Conservation (phyloP, 2,888 invertebrate species). For the Periphyllus acericola region DNA sequence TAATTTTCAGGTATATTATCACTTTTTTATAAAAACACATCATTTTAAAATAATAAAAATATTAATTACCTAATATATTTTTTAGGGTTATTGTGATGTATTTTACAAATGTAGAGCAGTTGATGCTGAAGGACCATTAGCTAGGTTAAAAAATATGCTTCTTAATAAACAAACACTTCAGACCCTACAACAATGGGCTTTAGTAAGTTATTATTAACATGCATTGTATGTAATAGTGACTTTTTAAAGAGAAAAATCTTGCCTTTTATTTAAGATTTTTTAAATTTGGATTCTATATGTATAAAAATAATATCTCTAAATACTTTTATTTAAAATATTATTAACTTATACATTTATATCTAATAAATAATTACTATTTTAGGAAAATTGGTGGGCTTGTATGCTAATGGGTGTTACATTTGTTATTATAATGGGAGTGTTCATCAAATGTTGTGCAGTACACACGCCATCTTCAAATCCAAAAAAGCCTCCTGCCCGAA, state of each 20-base stretch:
- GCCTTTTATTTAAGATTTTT: too few relatives aligned
- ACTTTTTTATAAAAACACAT: not conserved
- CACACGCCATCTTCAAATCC: conserved; percentile 99
- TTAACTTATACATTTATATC: not conserved
- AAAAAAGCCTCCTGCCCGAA: conserved; percentile 92
- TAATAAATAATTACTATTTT: conserved; percentile 63
- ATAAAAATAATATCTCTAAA: not conserved
- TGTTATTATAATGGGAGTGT: conserved; percentile 95
- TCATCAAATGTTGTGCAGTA: conserved; percentile 99
- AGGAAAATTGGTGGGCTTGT: conserved; percentile 95
- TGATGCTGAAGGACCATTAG: conserved; percentile 97
- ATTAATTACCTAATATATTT: conserved; percentile 59
- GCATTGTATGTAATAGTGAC: not conserved
- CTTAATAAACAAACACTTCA: conserved; percentile 89
- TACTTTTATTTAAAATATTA: not conserved
- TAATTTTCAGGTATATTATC: conserved; percentile 84
- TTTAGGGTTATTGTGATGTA: conserved; percentile 97
- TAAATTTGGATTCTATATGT: too few relatives aligned
- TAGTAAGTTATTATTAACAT: conserved; percentile 69
- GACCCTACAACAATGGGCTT: conserved; percentile 92
- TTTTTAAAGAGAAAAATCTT: not conserved
- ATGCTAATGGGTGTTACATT: conserved; percentile 90
- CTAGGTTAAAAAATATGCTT: conserved; percentile 93
- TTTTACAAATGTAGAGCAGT: conserved; percentile 98
- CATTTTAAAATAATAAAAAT: conserved; percentile 16